phyloP scores from a whole-genome alignment of 1,140 invertebrate species.

The Ostrea denselamellosa region DNA sequence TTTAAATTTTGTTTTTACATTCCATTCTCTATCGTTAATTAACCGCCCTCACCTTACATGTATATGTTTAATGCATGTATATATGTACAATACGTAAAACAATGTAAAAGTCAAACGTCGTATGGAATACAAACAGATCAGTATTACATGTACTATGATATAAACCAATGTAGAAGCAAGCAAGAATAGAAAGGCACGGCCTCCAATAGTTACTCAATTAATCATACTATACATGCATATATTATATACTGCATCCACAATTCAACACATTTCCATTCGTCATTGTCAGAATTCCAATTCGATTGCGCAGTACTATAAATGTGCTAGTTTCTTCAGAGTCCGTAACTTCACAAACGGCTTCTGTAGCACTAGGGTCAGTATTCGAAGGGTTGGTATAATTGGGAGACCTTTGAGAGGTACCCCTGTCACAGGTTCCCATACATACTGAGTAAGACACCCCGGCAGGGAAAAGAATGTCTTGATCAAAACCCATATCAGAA shows the following conservation, averaged over 20 bases:
- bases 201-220: neutral
- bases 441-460: neutral
- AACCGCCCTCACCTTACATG: no score
- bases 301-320: neutral
- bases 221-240: neutral
- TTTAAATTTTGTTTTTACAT: no score
- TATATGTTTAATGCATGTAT: no score
- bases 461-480: neutral
- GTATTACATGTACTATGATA: neutral
- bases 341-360: neutral
- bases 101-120: no score
- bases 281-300: neutral
- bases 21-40: no score
- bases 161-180: neutral
- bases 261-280: neutral
- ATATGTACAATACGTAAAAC: no score
- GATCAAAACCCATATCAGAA: constrained; percentile 7
- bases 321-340: neutral
- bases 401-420: neutral
- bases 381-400: neutral
- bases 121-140: no score
- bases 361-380: neutral
- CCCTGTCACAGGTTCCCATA: neutral
- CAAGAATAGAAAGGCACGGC: neutral
- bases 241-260: constrained; percentile 11